phyloP scores from a whole-genome alignment of 30 jellyfish, hydroid and myxozoan genomes.

The Calvadosia cruxmelitensis region DNA sequence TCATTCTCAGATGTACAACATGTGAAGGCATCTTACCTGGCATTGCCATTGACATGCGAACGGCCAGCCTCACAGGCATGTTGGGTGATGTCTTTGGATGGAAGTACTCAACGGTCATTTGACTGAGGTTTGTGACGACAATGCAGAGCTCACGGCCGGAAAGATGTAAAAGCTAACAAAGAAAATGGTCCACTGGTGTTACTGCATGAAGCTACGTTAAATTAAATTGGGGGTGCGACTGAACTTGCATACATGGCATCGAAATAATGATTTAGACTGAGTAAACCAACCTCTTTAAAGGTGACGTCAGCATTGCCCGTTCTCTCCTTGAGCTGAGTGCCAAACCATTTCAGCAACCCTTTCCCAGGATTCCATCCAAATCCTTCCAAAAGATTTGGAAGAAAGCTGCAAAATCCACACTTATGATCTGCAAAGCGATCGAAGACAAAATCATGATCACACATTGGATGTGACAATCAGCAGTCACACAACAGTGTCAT shows the following conservation, averaged over 20 bases:
- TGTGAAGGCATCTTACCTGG: too few species aligned
- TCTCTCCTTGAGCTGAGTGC: conserved; percentile 75
- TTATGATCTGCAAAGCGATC: conserved; percentile 47
- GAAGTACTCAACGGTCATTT: conserved; percentile 83
- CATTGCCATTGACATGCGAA: conserved; percentile 91
- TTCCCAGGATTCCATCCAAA: conserved; percentile 99
- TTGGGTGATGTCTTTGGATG: conserved; percentile 97
- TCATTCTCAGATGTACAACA: too few species aligned
- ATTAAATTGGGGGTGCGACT: too few species aligned
- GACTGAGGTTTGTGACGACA: conserved; percentile 89
- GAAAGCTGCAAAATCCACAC: conserved; percentile 88
- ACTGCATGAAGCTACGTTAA: too few species aligned
- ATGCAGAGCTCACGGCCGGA: conserved; percentile 85
- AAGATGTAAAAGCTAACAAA: conserved; percentile 46
- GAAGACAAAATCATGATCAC: too few species aligned
- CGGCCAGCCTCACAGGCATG: conserved; percentile 83
- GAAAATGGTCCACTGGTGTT: too few species aligned
- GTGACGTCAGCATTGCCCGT: conserved; percentile 94
- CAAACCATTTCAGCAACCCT: conserved; percentile 80
- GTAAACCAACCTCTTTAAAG: conserved; percentile 68
- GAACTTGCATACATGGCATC: too few species aligned
- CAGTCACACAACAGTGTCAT: too few species aligned
- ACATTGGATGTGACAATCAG: too few species aligned
- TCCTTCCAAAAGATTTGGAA: conserved; percentile 81
- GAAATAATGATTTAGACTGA: too few species aligned